Percentiles rank a stretch among this genome's conserved stretches.
phyloP scores from a whole-genome alignment of 1,140 invertebrate genomes.

The Penaeus vannamei region DNA sequence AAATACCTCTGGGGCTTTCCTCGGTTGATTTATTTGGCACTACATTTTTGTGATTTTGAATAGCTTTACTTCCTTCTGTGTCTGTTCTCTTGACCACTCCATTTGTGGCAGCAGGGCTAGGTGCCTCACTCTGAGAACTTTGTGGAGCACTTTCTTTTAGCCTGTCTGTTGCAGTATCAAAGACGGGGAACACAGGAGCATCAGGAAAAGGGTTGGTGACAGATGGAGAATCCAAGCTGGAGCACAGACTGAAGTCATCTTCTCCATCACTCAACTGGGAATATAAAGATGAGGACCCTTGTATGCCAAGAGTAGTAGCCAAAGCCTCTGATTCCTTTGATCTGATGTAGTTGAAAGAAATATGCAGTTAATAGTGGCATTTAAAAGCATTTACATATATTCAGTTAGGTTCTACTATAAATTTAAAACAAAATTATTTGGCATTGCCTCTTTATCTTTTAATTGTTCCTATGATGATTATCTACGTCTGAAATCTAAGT shows the following conservation, averaged over 20 bases:
- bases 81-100: neutral
- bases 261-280: constrained; percentile 51
- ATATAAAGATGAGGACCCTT: constrained; percentile 41
- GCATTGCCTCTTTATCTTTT: no score
- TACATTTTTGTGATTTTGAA: neutral
- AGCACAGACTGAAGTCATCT: constrained; percentile 53
- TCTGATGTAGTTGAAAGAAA: constrained; percentile 15
- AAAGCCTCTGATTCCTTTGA: constrained; percentile 46
- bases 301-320: constrained; percentile 50
- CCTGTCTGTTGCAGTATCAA: neutral
- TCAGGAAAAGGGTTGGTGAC: neutral
- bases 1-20: neutral
- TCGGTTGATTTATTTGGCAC: constrained; percentile 17
- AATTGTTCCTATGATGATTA: no score
- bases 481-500: no score
- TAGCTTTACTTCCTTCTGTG: neutral
- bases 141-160: neutral
- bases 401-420: no score
- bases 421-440: neutral
- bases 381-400: no score
- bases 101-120: no score
- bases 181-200: neutral
- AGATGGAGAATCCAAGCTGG: constrained; percentile 29
- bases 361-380: no score
- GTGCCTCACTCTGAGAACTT: neutral